Evolutionary conservation across 2,113 vertebrate genomes (phyloP), one percentile per base, ranked within the genome.

Genomic region (Leptocoma aspasia): DNA sequence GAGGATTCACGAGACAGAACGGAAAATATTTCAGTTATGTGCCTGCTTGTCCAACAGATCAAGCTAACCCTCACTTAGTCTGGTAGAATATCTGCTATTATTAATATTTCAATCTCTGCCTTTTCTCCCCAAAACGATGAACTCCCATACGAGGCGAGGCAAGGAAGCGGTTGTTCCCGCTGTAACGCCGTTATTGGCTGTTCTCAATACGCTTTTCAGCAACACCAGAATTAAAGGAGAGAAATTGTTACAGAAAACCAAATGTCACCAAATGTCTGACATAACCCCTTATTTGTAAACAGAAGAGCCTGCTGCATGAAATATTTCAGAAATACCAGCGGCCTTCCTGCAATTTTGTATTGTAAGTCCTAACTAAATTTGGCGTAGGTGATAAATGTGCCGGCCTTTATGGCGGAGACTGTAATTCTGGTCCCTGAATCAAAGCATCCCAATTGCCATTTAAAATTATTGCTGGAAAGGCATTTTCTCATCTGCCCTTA

Each of bases 201-300:
- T 78, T 92, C 83, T 92, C 89, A 79, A 76, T 63, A 54, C 31
- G 49, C 81, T 91, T 78, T 72, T 86, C 94, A 76, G 21, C 87
- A 82, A 87, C 81, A 70, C 52, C 70, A 90, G 85, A 94, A 90
- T 82, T 94, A 97, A 96, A 96, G 90, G 82, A 97, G 91, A 35
- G 27, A 97, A 97, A 97, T 94, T 91, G 89, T 94, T 96, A 94
- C 52, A 54, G 95, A 94, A 97, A 97, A 96, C 96, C 90, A 94
- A 97, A 97, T 95, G 95, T 97, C 97, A 96, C 94, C 61, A 96
- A 97, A 97, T 95, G 97, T 84, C 96, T 97, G 96, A 97, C 97
- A 97, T 95, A 98, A 98, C 94, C 92, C 96, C 95, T 97, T 97
- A 98, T 98, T 98, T 98, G 97, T 97, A 98, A 97, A 96, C 97